Base-by-base conservation (phyloP, 2,797 vertebrate species). In the Semotilus atromaculatus region DNA sequence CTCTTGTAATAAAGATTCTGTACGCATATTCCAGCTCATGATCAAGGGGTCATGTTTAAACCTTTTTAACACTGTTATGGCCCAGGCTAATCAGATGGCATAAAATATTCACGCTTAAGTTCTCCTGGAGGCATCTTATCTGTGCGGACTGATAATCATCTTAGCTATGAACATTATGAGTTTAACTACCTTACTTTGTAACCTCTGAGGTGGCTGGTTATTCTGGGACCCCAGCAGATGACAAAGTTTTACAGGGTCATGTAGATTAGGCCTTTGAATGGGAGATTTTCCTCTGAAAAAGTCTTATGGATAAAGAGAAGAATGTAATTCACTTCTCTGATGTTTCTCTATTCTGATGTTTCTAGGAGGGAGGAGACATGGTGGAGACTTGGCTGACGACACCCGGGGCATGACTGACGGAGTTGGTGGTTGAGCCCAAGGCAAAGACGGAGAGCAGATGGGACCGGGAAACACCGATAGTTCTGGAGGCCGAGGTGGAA, bases 181-280 rank as follows among this genome's bases (percentile, higher is more conserved):
- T 94, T 94, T 93, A 95, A 94, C 94, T 93, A 94, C 89, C 89
- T 89, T 84, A 88, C 93, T 95, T 93, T 94, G 74, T 87, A 87
- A 91, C 90, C 87, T 91, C 62, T 7, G 89, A 84, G 89, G 82
- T 90, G 86, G 64, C 45, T 84, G 91, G 91, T 93, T 93, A 91
- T 94, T 92, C 90, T 88, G 77, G 85, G 90, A 34, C 86, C 91
- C 3, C 68, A 81, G 91, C 85, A 89, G 86, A 89, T 88, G 84
- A 85, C 81, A 84, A 92, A 91, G 93, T 90, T 51, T 92, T 89
- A 90, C 89, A 91, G 91, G 45, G 89, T 93, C 90, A 89, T 76
- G 23, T 36, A 88, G 92, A 92, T 94, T 91, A 94, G 89, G 58
- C 43, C 81, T 71, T 84, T 45, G 86, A 82, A 81, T 92, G 90